Base-by-base conservation (phyloP, 2,797 vertebrate species). In the Iguana delicatissima region DNA sequence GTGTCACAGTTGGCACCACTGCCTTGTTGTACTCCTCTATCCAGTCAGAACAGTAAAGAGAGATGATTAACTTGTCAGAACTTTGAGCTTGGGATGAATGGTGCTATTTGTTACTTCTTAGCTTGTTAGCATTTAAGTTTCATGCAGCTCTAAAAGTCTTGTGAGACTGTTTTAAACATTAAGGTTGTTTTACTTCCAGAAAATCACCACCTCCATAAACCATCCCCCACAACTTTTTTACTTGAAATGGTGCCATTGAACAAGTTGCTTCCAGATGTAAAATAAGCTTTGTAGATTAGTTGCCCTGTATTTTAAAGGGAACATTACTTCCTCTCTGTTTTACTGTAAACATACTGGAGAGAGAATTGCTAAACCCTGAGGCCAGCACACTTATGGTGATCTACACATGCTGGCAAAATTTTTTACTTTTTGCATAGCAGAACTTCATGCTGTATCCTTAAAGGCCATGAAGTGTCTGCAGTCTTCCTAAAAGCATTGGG, bases 111-210 rank as follows among this genome's bases (percentile, higher is more conserved):
- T 67, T 81, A 0, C 0, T 52, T 84, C 62, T 3, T 64, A 62
- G 6, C 9, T 77, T 83, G 22, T 77, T 79, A 86, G 18, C 38
- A 91, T 91, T 91, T 92, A 46, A 82, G 0, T 32, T 88, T 32
- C 18, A 80, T 59, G 50, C 42, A 26, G 69, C 14, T 87, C 90
- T 32, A 72, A 42, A 16, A 52, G 0, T 86, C 92, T 12, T 84
- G 9, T 35, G 50, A 55, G 93, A 87, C 2, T 73, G 4, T 76
- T 91, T 89, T 3, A 64, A 0, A 13, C 80, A 0, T 38, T 87
- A 29, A 52, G 91, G 87, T 20, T 29, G 82, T 82, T 89, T 79
- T 80, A 0, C 16, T 89, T 93, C 93, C 46, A 67, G 2, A 80
- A 84, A 32, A 16, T 16, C 12, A 1, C 69, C 88, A n/a, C 29